Evolutionary conservation across 1,140 invertebrate species (phyloP), one percentile per base, ranked within the genome.

Genomic region (Odontomachus brunneus): DNA sequence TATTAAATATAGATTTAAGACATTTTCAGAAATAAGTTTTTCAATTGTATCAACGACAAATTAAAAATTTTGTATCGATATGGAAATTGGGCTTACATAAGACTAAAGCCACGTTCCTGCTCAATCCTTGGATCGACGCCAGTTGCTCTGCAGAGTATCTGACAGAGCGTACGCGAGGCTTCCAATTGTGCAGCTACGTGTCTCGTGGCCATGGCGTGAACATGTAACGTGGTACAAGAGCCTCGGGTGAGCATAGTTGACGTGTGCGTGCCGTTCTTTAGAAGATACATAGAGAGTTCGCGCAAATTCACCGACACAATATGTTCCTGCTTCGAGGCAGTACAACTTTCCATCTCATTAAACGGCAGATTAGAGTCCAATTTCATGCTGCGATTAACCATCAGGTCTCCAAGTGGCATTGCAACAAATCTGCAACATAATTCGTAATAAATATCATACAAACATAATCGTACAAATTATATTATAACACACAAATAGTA

Each of bases 241-340:
- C 91, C 91, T 65, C 90, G 90, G 3, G 90, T 89, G 91, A 89
- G 89, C 86, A 88, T 93, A 86, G 93, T 92, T 88, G 84, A 94
- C 38, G 94, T 92, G 91, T 93, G 86, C 86, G 95, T 91, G 89
- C 95, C 66, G 91, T 97, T 95, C 90, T 97, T 97, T 69, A 98
- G 94, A 78, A 98, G 93, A 94, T 97, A 97, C 93, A 97, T 96
- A 87, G 97, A 97, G 66, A 98, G 93, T 90, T 97, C 97, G 0
- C 97, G 95, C 29, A 98, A 94, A 93, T 97, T 98, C 95, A 97
- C 97, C 1, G 97, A 97, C 3, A 97, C 97, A 49, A 98, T 96
- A 92, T 98, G 97, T 87, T 98, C 97, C 90, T 98, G 97, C 88
- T 97, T 97, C 84, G 97, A 97, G 14, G 97, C 97, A 4, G 97